Conservation (phyloP, 1,140 invertebrate species). For the Sogatella furcifera region DNA sequence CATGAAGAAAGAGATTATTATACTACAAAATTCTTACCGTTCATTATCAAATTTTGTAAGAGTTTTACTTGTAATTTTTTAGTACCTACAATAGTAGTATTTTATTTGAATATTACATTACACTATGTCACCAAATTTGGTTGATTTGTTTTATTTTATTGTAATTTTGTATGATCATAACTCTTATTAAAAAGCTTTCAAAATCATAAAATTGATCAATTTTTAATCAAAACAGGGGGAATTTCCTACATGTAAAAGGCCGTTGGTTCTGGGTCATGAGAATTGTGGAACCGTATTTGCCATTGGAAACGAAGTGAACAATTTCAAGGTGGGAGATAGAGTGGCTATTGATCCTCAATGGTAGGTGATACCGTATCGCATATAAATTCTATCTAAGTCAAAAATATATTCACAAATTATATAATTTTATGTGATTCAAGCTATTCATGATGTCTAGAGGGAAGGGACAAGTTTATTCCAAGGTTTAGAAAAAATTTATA, state of each 20-base stretch:
- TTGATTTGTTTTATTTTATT: no score
- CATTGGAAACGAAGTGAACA: not conserved
- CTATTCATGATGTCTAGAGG: not conserved
- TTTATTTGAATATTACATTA: no score
- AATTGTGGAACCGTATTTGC: not conserved
- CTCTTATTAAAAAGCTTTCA: no score
- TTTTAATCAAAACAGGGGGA: not conserved
- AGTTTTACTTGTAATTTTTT: no score
- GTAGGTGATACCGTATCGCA: not conserved
- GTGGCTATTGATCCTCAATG: not conserved
- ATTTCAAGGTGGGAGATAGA: not conserved
- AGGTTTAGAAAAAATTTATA: no score
- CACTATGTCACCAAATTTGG: no score
- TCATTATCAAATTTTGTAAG: no score
- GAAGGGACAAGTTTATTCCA: no score
- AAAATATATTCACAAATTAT: not conserved
- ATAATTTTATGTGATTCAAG: not conserved
- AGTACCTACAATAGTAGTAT: no score
- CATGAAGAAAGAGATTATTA: no score
- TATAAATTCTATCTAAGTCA: not conserved
- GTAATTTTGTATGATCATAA: no score
- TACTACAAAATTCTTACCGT: no score
- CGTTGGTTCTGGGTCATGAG: not conserved
- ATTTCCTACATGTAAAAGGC: not conserved
- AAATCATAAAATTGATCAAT: not conserved